Evolutionary conservation across 2,113 vertebrate genomes (phyloP), one percentile per base, ranked within the genome.

Genomic region (Pseudorasbora parva): DNA sequence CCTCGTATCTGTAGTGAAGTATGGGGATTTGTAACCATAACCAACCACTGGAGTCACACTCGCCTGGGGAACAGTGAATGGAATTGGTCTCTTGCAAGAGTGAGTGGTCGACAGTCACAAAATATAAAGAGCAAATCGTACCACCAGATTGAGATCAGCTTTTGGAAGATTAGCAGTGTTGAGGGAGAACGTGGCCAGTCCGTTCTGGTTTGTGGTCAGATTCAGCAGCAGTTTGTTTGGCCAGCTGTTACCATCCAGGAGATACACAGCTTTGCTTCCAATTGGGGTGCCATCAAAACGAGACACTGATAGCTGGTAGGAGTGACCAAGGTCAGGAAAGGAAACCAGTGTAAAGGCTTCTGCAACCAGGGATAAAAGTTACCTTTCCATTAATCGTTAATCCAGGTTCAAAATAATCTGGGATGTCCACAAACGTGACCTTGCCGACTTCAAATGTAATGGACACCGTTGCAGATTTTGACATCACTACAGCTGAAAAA

Each of bases 191-290:
- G 27, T 1, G 6, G 92, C 92, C 0, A 91, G 5, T 14, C 94
- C 94, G 0, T 90, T 25, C 1, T 1, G 27, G 79, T 93, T 75
- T 2, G 93, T 93, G 2, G 93, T 94, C n/a, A 93, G 85, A 30
- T 93, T 93, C 30, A 86, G 51, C 0, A 89, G 12, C 6, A 7
- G 23, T 0, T 7, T 5, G 1, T 69, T 0, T 1, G 83, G 71
- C 89, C 90, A 90, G 0, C 4, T 8, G 5, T 30, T 30, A 1
- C 17, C 6, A 54, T 54, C 7, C 51, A 54, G 17, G 6, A 54
- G 6, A 19, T 54, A 54, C 6, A 54, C 51, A 0, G 0, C 17
- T 54, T 54, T 54, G 17, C 7, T 19, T 0, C 2, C 51, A 7
- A 54, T 19, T 54, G 51, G 51, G 7, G 51, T 19, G 6, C 6